Evolutionary conservation across 2,888 invertebrate species (phyloP).

Genomic region (Limnephilus rhombicus): DNA sequence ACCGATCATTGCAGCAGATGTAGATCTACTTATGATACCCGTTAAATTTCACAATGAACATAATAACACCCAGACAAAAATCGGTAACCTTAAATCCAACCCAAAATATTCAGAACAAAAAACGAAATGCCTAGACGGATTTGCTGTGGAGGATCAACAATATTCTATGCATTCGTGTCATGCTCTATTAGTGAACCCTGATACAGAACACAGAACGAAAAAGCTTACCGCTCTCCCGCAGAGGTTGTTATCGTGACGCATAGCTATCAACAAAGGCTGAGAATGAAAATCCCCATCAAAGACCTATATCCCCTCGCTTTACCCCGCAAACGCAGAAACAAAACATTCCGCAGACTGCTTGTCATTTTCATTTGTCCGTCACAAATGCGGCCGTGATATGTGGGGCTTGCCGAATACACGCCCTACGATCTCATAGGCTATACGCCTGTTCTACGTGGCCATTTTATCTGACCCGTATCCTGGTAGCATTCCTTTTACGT

Average conservation of each 20-base stretch:
- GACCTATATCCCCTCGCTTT: background rate
- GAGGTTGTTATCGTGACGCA: background rate
- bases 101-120: background rate
- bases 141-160: background rate
- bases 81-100: background rate
- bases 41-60: background rate
- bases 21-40: background rate
- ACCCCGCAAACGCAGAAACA: background rate
- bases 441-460: slow-evolving; percentile 33
- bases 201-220: background rate
- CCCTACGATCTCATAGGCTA: background rate
- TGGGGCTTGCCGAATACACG: slow-evolving; percentile 2
- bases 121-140: background rate
- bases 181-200: background rate
- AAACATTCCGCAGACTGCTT: background rate
- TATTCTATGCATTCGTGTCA: background rate
- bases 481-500: slow-evolving; percentile 56
- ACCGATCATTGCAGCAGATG: too few relatives aligned
- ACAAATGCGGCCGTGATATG: slow-evolving; percentile 2
- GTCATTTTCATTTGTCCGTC: slow-evolving; percentile 15
- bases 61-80: background rate
- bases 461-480: slow-evolving; percentile 46
- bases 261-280: background rate
- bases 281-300: background rate
- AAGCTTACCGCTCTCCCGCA: background rate